phyloP scores from a whole-genome alignment of 2,888 invertebrate genomes.

The Corbicula japonica region DNA sequence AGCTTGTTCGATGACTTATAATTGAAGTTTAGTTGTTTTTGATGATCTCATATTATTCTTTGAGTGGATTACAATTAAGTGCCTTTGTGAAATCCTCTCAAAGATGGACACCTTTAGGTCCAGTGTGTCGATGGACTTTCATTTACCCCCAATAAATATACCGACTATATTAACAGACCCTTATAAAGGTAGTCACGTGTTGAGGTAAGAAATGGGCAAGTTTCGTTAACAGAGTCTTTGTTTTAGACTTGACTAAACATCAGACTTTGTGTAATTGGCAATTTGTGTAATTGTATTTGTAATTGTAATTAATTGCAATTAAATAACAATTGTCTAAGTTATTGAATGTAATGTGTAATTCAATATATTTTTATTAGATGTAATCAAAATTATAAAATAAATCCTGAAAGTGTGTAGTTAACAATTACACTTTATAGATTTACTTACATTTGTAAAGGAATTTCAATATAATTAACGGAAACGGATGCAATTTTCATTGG shows the following conservation, averaged over 20 bases:
- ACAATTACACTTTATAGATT: too few relatives aligned
- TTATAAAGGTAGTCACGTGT: constrained; percentile 69
- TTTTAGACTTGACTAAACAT: background rate
- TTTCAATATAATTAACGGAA: too few relatives aligned
- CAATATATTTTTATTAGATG: background rate
- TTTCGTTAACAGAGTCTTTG: too few relatives aligned
- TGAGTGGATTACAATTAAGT: background rate
- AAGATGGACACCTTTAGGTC: background rate
- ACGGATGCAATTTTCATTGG: too few relatives aligned
- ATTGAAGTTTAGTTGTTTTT: background rate
- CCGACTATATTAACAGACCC: constrained; percentile 71
- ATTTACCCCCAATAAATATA: constrained; percentile 27
- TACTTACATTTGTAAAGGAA: too few relatives aligned
- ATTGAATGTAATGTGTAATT: background rate
- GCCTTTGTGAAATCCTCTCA: background rate
- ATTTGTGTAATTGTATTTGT: background rate
- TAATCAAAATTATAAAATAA: background rate
- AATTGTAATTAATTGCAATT: too few relatives aligned
- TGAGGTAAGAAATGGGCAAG: constrained; percentile 58
- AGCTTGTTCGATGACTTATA: background rate
- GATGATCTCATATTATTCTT: background rate
- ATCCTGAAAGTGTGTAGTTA: too few relatives aligned
- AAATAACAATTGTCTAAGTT: too few relatives aligned
- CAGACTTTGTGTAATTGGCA: background rate
- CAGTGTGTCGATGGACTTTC: constrained; percentile 15